Conservation (phyloP, 2,888 invertebrate genomes). For the Cheilosia variabilis region DNA sequence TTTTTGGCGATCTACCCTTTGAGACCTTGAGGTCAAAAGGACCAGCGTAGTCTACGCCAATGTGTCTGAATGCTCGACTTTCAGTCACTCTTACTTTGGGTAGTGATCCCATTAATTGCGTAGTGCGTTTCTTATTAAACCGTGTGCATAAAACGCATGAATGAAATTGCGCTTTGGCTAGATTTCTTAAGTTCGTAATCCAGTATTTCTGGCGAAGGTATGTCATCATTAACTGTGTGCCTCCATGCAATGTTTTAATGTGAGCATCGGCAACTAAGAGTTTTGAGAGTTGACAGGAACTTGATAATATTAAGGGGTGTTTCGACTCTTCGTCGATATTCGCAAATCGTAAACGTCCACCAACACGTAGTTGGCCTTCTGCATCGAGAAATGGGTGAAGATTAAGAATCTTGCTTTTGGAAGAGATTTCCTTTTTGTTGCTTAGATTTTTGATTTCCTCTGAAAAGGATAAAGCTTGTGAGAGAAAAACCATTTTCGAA, state of each 20-base stretch:
- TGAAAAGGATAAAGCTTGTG: background rate
- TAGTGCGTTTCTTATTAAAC: no score
- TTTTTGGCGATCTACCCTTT: no score
- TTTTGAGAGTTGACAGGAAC: background rate
- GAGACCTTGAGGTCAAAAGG: no score
- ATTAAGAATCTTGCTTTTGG: background rate
- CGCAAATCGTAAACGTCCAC: background rate
- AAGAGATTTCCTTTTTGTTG: background rate
- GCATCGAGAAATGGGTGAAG: background rate
- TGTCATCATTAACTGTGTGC: background rate
- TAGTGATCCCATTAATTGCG: slow-evolving; percentile 49
- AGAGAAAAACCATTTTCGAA: background rate
- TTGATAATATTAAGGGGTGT: background rate
- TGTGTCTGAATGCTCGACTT: background rate
- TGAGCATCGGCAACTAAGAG: background rate
- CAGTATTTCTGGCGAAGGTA: background rate
- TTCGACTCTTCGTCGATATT: background rate
- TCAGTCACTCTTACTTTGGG: slow-evolving; percentile 38
- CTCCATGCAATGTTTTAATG: background rate
- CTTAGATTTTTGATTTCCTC: background rate
- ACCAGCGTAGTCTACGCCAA: no score
- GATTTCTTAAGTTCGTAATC: background rate
- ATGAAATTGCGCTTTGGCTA: background rate
- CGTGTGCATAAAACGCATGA: background rate
- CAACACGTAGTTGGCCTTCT: background rate